Evolutionary conservation across 2,888 invertebrate species (phyloP), one percentile per base, ranked within the genome.

Genomic region (Neoaliturus tenellus): DNA sequence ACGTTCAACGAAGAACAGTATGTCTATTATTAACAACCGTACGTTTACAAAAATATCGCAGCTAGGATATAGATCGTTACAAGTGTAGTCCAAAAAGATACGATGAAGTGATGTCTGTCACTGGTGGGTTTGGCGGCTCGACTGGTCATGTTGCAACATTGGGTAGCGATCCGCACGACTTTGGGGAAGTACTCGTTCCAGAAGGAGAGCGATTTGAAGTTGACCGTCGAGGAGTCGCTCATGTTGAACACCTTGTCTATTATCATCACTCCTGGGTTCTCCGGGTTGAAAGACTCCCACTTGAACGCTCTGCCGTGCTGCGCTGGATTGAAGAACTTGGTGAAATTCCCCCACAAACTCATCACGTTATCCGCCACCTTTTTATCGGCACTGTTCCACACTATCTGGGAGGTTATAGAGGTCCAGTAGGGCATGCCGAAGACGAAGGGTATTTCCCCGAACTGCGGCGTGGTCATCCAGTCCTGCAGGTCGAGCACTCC

Each of bases 141-240:
- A 14, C 44, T 83, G 14, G 91, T 91, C 3, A 89, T 92, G 89
- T 95, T 95, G 88, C 96, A 97, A 89, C 96, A 96, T 88, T 94
- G 94, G 3, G 93, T 94, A 0, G 96, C 94, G 85, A 95, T 93
- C 88, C 94, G 93, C 14, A 95, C 91, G 55, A 96, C 93, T 90
- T 93, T 94, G 0, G 96, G 96, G 89, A 95, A 97, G 89, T 96
- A 96, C 85, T 95, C 94, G 87, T 96, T 96, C 97, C 97, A 97
- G 90, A 97, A 97, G 85, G 95, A 94, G 86, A 96, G 93, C 28
- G 95, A 94, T 88, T 95, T 95, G 88, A 96, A 95, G 90, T 96
- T 95, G 39, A 96, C 92, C 39, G 92, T 93, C 1, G 91, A 91
- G 0, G 93, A 90, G 87, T 94, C 93, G 87, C 94, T 95, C 94